Evolutionary conservation across 2,797 vertebrate genomes (phyloP).

Genomic region (Scarus forsteni): DNA sequence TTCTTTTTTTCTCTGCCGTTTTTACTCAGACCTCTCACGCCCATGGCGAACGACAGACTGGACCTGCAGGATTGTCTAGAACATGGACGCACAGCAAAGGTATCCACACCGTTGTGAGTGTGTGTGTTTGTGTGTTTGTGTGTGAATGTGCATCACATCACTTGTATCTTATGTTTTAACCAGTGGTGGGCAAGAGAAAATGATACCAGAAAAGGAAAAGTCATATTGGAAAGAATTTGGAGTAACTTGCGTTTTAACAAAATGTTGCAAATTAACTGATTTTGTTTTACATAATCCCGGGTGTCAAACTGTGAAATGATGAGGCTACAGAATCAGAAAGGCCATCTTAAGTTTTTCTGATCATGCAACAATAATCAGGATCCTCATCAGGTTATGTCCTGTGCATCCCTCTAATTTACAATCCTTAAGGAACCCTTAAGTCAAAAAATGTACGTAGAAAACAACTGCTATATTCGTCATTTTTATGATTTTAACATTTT

Average conservation of each 20-base stretch:
- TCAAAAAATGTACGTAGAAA: too few species aligned
- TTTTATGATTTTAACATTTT: too few species aligned
- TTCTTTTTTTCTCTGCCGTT: background rate
- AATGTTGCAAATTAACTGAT: background rate
- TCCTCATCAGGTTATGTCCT: too few species aligned
- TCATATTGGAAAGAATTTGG: background rate
- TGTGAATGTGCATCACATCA: constrained; percentile 8
- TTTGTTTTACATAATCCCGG: background rate
- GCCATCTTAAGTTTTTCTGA: too few species aligned
- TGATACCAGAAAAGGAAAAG: background rate
- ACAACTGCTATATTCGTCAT: too few species aligned
- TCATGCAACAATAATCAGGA: too few species aligned
- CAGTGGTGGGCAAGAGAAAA: background rate
- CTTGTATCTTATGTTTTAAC: background rate
- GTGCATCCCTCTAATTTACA: too few species aligned
- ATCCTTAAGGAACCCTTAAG: too few species aligned
- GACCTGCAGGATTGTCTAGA: constrained; percentile 93
- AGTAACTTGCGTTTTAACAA: background rate
- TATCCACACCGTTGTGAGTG: constrained; percentile 63
- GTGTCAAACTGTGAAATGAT: background rate
- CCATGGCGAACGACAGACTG: constrained; percentile 89
- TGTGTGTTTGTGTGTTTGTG: constrained; percentile 18
- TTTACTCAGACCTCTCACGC: constrained; percentile 84
- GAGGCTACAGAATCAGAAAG: background rate
- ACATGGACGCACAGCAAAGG: constrained; percentile 92